Percentiles rank a stretch among this genome's conserved stretches.
Evolutionary conservation across 1,140 invertebrate species (phyloP).

Genomic region (Leptopilina boulardi): DNA sequence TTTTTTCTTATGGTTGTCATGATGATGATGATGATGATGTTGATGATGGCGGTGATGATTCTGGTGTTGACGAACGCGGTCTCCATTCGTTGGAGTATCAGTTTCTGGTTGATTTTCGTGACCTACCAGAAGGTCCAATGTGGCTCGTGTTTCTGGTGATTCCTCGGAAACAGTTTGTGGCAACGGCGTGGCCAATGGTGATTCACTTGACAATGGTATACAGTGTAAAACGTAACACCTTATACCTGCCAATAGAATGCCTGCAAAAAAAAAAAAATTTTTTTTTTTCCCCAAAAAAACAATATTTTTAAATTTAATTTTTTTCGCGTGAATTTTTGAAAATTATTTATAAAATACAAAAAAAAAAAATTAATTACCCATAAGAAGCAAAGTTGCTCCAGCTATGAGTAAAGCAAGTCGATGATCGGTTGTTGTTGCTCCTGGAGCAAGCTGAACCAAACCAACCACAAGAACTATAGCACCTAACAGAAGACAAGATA

Average conservation of each 20-base stretch:
- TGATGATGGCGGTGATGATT: constrained; percentile 60
- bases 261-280: too few relatives aligned
- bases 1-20: constrained; percentile 70
- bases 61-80: constrained; percentile 54
- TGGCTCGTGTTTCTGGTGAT: constrained; percentile 58
- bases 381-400: constrained; percentile 76
- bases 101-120: constrained; percentile 69
- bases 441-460: constrained; percentile 87
- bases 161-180: constrained; percentile 58
- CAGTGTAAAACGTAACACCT: constrained; percentile 72
- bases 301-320: too few relatives aligned
- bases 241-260: constrained; percentile 66
- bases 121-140: constrained; percentile 66
- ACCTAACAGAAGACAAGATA: constrained; percentile 84
- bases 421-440: constrained; percentile 86
- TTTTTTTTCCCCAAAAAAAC: not conserved
- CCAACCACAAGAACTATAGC: constrained; percentile 87
- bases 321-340: too few relatives aligned
- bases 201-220: constrained; percentile 66
- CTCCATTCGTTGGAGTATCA: constrained; percentile 63
- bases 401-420: constrained; percentile 83
- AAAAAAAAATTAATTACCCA: constrained; percentile 57
- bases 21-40: constrained; percentile 65
- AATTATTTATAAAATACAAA: too few relatives aligned
- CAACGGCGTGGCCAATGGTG: constrained; percentile 66